Conservation (phyloP, 2,888 invertebrate species). For the Pristionchus exspectatus region DNA sequence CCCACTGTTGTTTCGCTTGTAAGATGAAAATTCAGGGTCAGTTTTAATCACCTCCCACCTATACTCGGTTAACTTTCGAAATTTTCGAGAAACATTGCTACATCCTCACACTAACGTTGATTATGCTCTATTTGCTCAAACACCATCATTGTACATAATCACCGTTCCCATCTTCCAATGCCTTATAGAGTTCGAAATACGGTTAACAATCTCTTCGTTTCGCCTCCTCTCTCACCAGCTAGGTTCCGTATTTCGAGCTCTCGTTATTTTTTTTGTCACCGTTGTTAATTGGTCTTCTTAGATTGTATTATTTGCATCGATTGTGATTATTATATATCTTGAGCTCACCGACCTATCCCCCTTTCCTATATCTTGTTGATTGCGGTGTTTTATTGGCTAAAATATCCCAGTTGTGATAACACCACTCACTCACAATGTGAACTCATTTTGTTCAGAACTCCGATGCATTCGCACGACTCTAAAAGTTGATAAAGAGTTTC, state of each 20-base stretch:
- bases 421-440: neutral
- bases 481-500: conserved; percentile 21
- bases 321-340: neutral
- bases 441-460: conserved; percentile 3
- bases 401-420: neutral
- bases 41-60: neutral
- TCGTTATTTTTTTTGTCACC: neutral
- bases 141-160: conserved; percentile 31
- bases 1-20: neutral
- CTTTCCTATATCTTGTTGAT: neutral
- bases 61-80: conserved; percentile 29
- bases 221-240: no score
- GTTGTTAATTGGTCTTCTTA: neutral
- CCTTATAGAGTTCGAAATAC: neutral
- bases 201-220: no score
- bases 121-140: conserved; percentile 22
- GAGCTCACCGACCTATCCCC: neutral
- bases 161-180: neutral
- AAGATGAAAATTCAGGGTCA: neutral
- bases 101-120: conserved; percentile 8
- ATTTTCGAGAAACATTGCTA: neutral
- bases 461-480: neutral
- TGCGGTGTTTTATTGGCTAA: conserved; percentile 27
- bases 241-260: no score
- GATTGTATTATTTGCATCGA: neutral